A percentile compares a stretch with the other conserved stretches of the same genome.
Evolutionary conservation across 2,888 invertebrate species (phyloP).

Genomic region (Busseola fusca): DNA sequence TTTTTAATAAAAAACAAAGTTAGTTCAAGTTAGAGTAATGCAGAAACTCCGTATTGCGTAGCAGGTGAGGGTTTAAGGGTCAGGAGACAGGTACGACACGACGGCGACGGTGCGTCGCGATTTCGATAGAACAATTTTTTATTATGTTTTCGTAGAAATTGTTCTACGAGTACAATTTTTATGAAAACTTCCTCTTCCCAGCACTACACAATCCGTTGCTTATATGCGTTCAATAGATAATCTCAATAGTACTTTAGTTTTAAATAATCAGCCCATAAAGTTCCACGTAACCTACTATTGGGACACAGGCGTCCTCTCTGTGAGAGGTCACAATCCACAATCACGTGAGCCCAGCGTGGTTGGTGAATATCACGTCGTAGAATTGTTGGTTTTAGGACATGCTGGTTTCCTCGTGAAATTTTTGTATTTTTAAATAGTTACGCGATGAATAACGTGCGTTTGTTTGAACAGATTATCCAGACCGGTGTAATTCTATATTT

Average conservation of each 20-base stretch:
- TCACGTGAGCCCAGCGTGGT: neutral
- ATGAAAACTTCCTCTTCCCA: too few relatives aligned
- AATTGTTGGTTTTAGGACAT: neutral
- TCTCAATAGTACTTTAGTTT: neutral
- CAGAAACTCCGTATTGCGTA: neutral
- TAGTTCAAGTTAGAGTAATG: neutral
- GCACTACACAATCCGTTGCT: neutral
- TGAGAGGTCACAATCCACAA: neutral
- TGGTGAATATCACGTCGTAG: neutral
- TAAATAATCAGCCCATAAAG: neutral
- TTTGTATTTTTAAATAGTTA: neutral
- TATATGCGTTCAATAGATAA: neutral
- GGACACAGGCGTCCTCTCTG: neutral
- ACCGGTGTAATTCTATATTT: neutral
- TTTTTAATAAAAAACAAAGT: constrained; percentile 17
- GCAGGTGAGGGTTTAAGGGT: neutral
- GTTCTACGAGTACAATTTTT: too few relatives aligned
- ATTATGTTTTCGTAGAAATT: too few relatives aligned
- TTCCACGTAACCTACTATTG: neutral
- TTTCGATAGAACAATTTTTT: neutral
- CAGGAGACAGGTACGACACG: too few relatives aligned
- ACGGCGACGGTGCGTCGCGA: neutral
- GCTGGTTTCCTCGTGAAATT: neutral
- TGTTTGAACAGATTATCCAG: constrained; percentile 7
- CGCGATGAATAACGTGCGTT: neutral